Percentiles rank a stretch among this genome's conserved stretches.
Conservation (phyloP, 2,888 invertebrate genomes). For the Drosophila longiperda region DNA sequence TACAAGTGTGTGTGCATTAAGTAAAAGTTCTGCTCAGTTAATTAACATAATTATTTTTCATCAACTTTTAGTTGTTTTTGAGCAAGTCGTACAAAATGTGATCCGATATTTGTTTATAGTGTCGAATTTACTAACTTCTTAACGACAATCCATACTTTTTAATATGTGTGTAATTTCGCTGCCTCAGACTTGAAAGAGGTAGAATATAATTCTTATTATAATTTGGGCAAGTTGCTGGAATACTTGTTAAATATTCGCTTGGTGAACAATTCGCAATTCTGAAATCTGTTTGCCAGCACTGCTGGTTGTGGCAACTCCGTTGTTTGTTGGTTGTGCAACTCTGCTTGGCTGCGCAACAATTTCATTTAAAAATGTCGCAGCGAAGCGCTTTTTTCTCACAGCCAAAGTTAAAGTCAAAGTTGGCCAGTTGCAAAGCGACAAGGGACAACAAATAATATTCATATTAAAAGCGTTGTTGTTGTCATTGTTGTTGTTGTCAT, state of each 20-base stretch:
- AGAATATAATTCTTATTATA: not conserved
- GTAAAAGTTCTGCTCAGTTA: not conserved
- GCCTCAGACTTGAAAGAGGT: not conserved
- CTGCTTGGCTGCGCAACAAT: slow-evolving; percentile 1
- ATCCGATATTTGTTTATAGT: not conserved
- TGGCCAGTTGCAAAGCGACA: slow-evolving; percentile 8
- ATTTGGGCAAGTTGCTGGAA: not conserved
- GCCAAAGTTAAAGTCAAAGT: slow-evolving; percentile 16
- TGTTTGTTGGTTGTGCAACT: not conserved
- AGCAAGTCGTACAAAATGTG: not conserved
- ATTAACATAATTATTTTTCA: not conserved
- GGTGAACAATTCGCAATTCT: not conserved
- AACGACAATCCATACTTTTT: too few species aligned
- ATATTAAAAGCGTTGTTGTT: not conserved
- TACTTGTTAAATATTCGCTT: not conserved
- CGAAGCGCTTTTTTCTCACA: not conserved
- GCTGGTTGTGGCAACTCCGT: not conserved
- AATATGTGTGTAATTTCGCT: too few species aligned
- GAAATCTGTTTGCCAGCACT: not conserved
- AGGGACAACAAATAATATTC: slow-evolving; percentile 1
- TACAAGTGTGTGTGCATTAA: not conserved
- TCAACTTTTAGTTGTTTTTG: not conserved
- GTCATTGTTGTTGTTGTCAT: not conserved
- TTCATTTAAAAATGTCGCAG: not conserved
- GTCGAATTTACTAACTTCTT: too few species aligned